Evolutionary conservation across 2,888 invertebrate genomes (phyloP), one percentile per base, ranked within the genome.

Genomic region (Temnothorax unifasciatus): DNA sequence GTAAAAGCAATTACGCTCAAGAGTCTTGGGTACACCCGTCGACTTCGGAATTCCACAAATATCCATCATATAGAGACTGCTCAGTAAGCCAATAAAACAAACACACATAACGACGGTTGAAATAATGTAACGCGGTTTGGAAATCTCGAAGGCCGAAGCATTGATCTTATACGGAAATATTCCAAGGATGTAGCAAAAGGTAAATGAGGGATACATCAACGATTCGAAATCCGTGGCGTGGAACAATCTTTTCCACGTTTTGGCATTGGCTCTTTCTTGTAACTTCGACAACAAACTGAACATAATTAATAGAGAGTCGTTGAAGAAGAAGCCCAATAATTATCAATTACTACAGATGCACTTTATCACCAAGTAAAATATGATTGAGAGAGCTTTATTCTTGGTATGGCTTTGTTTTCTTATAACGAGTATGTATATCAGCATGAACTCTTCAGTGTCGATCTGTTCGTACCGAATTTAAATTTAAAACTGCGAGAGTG

Each of bases 121-220:
- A 21, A 82, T 85, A 0, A 87, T 25, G 4, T 86, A 87, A 0
- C 74, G 84, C 0, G 18, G 47, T 52, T 64, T 91, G 0, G 91
- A 92, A 6, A 21, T 9, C 6, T 54, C 64, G 6, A 86, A 66
- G 13, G n/a, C 38, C 1, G 84, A 66, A 0, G 84, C 64, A 0
- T 86, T 85, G 25, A 81, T 83, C 44, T 89, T 88, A 73, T 88
- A 93, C 0, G 93, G 91, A 4, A 93, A 89, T 0, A 92, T 52
- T 6, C 93, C 94, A 75, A 66, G 44, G 8, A 66, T 66, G 3
- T 25, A 6, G 15, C 44, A 66, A 44, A 15, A 44, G 2, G 15
- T 82, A 13, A 92, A 86, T 9, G 82, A 88, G 0, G 92, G 91
- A n/a, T 83, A 57, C 86, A 94, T 92, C 66, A 93, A 29, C 0